Evolutionary conservation across 2,888 invertebrate species (phyloP), one percentile per base, ranked within the genome.

Genomic region (Drosophila picticornis): DNA sequence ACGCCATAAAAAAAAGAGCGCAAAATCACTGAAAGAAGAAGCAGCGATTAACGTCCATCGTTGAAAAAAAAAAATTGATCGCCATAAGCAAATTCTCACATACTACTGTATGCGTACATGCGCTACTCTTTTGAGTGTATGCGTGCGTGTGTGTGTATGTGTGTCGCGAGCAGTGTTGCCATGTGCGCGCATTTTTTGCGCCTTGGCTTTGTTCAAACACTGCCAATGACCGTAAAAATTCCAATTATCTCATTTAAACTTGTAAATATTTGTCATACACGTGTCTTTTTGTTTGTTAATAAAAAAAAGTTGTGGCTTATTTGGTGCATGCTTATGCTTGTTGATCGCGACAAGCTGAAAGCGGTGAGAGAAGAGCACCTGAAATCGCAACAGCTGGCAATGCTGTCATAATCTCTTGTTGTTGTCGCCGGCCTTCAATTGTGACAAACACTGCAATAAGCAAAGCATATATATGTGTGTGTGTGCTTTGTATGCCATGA

Each of bases 71-170:
- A 77, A 79, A 86, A 87, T 87, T 86, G 86, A 86, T 86, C 89
- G 84, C 86, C 84, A 89, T 86, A 89, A 86, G 89, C 87, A 81
- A 86, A 89, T 86, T 77, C 75, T 75, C 76, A 58, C 56, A 78
- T 40, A 69, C 66, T 72, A n/a, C 29, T 53, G 38, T 56, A 55
- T 25, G 9, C 43, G 53, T 69, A 61, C 69, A 79, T 66, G 67
- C 55, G 66, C 57, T 75, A 64, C 70, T 36, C 36, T 32, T 43
- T 48, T 67, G n/a, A 64, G 52, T 74, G 53, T 67, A 58, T 75
- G 58, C 72, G 53, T 67, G 58, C 72, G 58, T 69, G 50, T 82
- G 76, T 72, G 65, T 74, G 25, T 66, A 53, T 80, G 75, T 72
- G 71, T 75, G 65, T 71, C 61, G 72, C 62, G 68, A 74, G 70